Evolutionary conservation across 1,140 invertebrate genomes (phyloP), one percentile per base, ranked within the genome.

Genomic region (Eriosoma lanigerum): DNA sequence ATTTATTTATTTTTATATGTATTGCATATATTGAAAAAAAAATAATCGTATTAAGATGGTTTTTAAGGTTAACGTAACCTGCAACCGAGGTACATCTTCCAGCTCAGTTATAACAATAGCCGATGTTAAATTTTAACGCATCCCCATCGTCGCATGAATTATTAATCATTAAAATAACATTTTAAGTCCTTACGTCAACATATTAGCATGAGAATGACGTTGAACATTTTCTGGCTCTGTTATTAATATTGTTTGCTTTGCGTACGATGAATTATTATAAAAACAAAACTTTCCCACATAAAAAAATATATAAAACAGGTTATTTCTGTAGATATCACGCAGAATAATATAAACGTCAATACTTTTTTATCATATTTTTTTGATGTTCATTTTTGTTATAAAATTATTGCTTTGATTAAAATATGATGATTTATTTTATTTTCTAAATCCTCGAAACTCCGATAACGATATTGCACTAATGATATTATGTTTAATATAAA

Each of bases 81-180:
- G 24, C 24, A 29, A 64, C 38, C n/a, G n/a, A 64, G 29, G 32
- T 66, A 66, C n/a, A 19, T 66, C 12, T 13, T 13, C 1, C 13
- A 48, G 46, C 10, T 48, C 46, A 6, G 46, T 38, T 6, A 24
- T 13, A 68, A 68, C 64, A 68, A 68, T 68, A 38, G 38, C n/a
- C 38, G 26, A 19, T 68, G 64, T 68, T 68, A 46, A 32, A 32
- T 68, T 68, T 21, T 10, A 12, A 44, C n/a, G 19, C n/a, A 66
- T 24, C 9, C 9, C 15, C 29, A 15, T 17, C 60, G 19, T 32
- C 26, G 3, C 29, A 62, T 32, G 29, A 62, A 62, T 62, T 62
- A 62, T 62, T 62, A 62, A 62, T 62, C 60, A n/a, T 62, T 62
- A 62, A 62, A 62, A 62, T 62, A 32, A 32, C 60, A 24, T 32